These are phyloP conservation scores for Aphelinus atriplicis DNA, from an alignment of 1,140 invertebrate species.

Conservation along the genomic window DNA sequence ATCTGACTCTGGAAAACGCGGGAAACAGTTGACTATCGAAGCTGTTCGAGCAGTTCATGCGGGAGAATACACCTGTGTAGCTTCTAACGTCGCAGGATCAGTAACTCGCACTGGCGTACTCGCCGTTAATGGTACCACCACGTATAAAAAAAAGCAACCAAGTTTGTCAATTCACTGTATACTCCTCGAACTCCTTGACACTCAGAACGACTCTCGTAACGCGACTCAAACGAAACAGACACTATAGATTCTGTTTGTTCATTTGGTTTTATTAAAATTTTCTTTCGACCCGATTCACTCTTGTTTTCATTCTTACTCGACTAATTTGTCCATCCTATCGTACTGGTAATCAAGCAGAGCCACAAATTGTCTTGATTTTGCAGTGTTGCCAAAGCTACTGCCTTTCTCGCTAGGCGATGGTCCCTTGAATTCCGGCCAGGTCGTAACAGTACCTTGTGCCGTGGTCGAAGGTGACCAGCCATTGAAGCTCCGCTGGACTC, in stretches of 20 bases:
- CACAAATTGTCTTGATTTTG: slow-evolving; percentile 47
- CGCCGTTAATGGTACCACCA: slow-evolving; percentile 75
- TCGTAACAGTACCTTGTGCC: slow-evolving; percentile 66
- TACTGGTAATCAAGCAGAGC: slow-evolving; percentile 50
- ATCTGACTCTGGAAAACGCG: slow-evolving; percentile 71
- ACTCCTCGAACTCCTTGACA: too few species aligned
- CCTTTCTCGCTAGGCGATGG: slow-evolving; percentile 71
- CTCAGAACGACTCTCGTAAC: too few species aligned
- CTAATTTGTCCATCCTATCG: slow-evolving; percentile 23
- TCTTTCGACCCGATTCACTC: too few species aligned
- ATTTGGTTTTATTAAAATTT: too few species aligned
- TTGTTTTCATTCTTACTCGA: too few species aligned
- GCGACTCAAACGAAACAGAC: too few species aligned
- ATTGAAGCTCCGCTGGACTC: slow-evolving; percentile 70
- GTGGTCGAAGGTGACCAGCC: slow-evolving; percentile 69
- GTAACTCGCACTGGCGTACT: slow-evolving; percentile 74
- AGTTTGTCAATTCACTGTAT: too few species aligned
- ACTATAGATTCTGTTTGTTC: too few species aligned
- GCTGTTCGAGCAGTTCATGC: slow-evolving; percentile 73
- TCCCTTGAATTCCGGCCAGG: slow-evolving; percentile 66
- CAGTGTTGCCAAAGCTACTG: slow-evolving; percentile 71
- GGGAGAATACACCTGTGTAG: slow-evolving; percentile 79
- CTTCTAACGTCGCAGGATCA: slow-evolving; percentile 72
- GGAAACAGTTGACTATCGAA: slow-evolving; percentile 76
- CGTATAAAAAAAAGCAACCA: too few species aligned